Percentiles rank a stretch among this genome's conserved stretches.
Evolutionary conservation across 2,888 invertebrate genomes (phyloP).

Genomic region (Tipula lateralis): DNA sequence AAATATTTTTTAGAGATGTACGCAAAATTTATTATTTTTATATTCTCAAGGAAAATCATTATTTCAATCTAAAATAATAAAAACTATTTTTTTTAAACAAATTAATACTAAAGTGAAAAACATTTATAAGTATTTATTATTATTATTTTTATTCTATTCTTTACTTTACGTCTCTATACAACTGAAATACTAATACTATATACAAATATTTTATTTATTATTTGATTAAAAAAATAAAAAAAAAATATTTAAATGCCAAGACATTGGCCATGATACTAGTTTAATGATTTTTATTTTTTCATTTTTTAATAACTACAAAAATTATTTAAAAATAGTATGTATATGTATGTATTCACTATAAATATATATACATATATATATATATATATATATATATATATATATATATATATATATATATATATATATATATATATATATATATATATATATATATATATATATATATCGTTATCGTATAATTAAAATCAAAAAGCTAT

Average conservation of each 20-base stretch:
- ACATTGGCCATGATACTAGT: slow-evolving; percentile 30
- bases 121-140: background rate
- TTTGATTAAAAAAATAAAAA: background rate
- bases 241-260: slow-evolving; percentile 29
- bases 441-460: background rate
- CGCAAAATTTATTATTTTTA: slow-evolving; percentile 11
- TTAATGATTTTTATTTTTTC: background rate
- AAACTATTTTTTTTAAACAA: background rate
- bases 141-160: background rate
- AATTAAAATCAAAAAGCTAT: background rate
- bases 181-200: background rate
- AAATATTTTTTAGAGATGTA: background rate
- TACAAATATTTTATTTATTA: slow-evolving; percentile 13
- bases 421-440: slow-evolving; percentile 5
- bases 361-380: no score
- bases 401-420: slow-evolving; percentile 5
- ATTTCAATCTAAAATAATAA: background rate
- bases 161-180: background rate
- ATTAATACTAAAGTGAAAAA: background rate
- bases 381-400: slow-evolving; percentile 5
- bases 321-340: slow-evolving; percentile 7
- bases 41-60: background rate
- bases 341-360: background rate
- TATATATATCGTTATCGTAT: slow-evolving; percentile 2
- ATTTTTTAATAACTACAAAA: slow-evolving; percentile 14